Evolutionary conservation across 2,113 vertebrate genomes (phyloP), one percentile per base, ranked within the genome.

Genomic region (Oncorhynchus masou): DNA sequence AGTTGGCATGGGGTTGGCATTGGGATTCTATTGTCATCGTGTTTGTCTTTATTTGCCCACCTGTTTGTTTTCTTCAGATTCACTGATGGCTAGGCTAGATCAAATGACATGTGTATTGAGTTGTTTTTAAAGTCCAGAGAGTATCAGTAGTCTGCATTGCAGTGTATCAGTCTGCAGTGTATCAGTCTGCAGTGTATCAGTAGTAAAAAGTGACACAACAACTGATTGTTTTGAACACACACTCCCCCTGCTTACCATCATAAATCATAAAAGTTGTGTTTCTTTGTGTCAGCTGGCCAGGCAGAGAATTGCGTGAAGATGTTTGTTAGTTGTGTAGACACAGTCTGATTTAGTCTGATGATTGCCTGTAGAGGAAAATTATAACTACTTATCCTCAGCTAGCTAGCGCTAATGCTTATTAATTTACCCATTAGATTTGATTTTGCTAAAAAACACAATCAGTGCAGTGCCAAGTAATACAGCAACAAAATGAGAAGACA

Each of bases 391-490:
- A 31, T 74, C 54, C 51, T 24, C 71, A 34, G 72, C 51, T 15
- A 24, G 22, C 25, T 77, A 60, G 39, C 31, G n/a, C 22, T 77
- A 54, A 81, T 70, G 71, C 54, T 62, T 57, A 70, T 74, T 81
- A 59, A 74, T 81, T 70, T 71, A 65, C 45, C 59, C 27, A 74
- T 81, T 45, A 57, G 71, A 66, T 51, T 65, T 68, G 71, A 74
- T 67, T 45, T 68, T 15, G 24, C 39, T 16, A 34, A 74, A 70
- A 79, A 60, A 74, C 69, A 57, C 22, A 62, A 69, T 45, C 71
- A 27, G 49, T 16, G 16, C 54, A 5, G 24, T 29, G 65, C 15
- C 5, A 9, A 67, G 5, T 67, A 2, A 45, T 45, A 11, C 39
- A 45, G 39, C 39, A 2, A 45, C 39, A 45, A 45, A 12, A 45